Percentiles rank a stretch among this genome's conserved stretches.
Conservation (phyloP, 2,113 vertebrate genomes). For the Deroptyus accipitrinus region DNA sequence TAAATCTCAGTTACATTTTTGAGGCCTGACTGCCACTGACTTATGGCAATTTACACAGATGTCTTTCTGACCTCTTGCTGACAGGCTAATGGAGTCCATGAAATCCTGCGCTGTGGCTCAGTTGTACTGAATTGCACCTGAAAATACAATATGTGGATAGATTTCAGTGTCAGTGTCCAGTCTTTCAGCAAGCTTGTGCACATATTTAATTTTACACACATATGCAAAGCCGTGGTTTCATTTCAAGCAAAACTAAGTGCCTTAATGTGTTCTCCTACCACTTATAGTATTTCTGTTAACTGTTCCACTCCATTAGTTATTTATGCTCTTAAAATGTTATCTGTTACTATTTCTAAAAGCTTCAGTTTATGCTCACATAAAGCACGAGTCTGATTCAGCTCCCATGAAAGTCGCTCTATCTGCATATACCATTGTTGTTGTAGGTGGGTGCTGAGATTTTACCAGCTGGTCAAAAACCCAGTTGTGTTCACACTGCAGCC, state of each 20-base stretch:
- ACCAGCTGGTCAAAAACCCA: background rate
- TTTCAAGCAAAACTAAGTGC: background rate
- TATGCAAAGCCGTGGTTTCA: background rate
- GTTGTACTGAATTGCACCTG: background rate
- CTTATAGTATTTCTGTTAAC: background rate
- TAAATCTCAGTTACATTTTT: background rate
- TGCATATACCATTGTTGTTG: background rate
- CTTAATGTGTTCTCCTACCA: background rate
- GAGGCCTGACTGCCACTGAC: background rate
- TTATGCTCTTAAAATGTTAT: background rate
- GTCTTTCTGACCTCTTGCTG: background rate
- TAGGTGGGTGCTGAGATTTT: background rate
- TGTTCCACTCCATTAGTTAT: background rate
- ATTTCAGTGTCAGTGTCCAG: background rate
- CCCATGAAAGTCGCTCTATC: accelerated
- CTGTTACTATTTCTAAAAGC: background rate
- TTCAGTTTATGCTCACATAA: background rate
- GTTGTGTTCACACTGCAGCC: background rate
- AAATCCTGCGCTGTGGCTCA: background rate
- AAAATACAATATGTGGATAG: background rate
- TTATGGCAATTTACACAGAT: background rate
- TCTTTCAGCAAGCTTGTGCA: background rate
- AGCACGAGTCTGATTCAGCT: background rate
- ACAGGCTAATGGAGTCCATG: background rate
- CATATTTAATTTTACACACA: background rate